Evolutionary conservation across 2,113 vertebrate genomes (phyloP).

Genomic region (Nothoprocta pentlandii): DNA sequence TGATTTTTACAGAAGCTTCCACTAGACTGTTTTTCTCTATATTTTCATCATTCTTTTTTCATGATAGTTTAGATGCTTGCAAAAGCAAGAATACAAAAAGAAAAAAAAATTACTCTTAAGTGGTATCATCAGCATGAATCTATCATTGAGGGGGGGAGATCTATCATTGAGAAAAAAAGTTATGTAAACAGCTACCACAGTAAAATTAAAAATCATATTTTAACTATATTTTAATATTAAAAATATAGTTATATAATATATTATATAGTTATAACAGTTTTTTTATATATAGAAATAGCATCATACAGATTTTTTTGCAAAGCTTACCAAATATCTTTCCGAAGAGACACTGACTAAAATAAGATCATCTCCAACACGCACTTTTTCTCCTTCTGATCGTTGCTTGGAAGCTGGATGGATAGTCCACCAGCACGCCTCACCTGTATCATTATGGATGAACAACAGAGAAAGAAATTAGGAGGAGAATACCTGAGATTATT

Average conservation of each 20-base stretch:
- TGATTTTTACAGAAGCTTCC: neutral
- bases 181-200: neutral
- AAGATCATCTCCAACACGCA: slow-evolving; percentile 95
- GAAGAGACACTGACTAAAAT: slow-evolving; percentile 98
- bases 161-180: neutral
- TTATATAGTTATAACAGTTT: too few species aligned
- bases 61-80: neutral
- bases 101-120: neutral
- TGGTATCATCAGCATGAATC: neutral
- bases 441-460: slow-evolving; percentile 52
- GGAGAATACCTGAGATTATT: neutral
- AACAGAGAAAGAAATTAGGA: slow-evolving; percentile 1
- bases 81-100: neutral
- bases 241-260: too few species aligned
- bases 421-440: slow-evolving; percentile 94
- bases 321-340: slow-evolving; percentile 94
- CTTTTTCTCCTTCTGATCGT: slow-evolving; percentile 96
- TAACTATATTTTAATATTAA: neutral
- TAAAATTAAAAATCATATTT: neutral
- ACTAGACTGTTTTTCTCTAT: neutral
- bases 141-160: neutral
- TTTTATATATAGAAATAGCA: neutral
- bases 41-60: neutral
- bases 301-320: neutral
- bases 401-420: slow-evolving; percentile 88